A percentile compares a stretch with the other conserved stretches of the same genome.
These are phyloP conservation scores for Beris chalybata DNA, from an alignment of 2,888 invertebrate species.

Conservation along the genomic window DNA sequence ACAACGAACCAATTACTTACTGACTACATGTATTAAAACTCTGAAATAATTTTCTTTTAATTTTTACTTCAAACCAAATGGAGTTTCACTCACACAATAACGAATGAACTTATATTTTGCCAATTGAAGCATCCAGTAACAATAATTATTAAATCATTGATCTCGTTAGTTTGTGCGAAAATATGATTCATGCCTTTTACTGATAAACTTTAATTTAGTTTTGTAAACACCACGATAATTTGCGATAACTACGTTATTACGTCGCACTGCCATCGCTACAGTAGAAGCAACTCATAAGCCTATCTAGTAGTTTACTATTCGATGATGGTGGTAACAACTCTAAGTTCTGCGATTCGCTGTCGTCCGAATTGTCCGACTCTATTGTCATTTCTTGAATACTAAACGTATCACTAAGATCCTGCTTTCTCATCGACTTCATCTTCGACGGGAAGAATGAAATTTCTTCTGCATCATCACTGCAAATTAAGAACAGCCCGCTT, in stretches of 20 bases:
- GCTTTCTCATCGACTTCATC: constrained; percentile 45
- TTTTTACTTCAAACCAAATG: no score
- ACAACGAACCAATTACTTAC: no score
- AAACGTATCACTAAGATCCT: constrained; percentile 54
- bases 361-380: constrained; percentile 54
- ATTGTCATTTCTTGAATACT: constrained; percentile 57
- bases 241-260: background rate
- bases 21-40: no score
- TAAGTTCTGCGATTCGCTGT: constrained; percentile 53
- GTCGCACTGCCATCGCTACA: constrained; percentile 35
- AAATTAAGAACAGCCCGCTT: constrained; percentile 5
- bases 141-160: no score
- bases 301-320: constrained; percentile 47
- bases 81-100: no score
- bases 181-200: no score
- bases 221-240: background rate
- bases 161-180: no score
- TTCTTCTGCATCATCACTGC: constrained; percentile 53
- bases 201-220: background rate
- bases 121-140: no score
- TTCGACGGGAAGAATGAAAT: constrained; percentile 54
- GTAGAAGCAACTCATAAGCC: constrained; percentile 43
- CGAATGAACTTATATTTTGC: no score
- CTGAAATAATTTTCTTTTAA: no score
- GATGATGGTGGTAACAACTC: constrained; percentile 51